Conservation (phyloP, 2,113 vertebrate species). For the Chamaea fasciata region DNA sequence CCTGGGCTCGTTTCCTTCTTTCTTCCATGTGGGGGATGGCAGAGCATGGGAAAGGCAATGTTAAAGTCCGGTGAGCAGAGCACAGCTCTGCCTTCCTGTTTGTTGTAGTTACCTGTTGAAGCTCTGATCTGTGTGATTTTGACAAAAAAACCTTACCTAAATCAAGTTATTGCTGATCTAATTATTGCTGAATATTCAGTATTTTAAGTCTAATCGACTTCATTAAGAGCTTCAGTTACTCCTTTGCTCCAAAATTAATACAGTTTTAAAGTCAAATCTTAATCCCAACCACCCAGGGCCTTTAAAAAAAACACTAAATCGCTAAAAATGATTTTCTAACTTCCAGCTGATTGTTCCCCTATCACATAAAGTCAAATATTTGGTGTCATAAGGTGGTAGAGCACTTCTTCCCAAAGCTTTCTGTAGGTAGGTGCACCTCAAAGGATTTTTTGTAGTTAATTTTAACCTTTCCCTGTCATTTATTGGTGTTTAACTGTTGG, state of each 20-base stretch:
- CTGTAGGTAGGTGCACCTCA: background rate
- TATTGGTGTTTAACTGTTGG: background rate
- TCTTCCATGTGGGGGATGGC: background rate
- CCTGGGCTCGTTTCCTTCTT: background rate
- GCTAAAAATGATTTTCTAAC: background rate
- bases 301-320: background rate
- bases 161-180: background rate
- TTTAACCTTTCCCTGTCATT: background rate
- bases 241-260: background rate
- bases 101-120: background rate
- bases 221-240: background rate
- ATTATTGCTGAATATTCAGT: background rate
- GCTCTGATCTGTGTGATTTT: background rate
- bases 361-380: background rate
- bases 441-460: background rate
- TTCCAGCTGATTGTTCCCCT: background rate
- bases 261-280: background rate
- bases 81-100: background rate
- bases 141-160: background rate
- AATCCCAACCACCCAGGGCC: background rate
- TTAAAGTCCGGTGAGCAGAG: background rate
- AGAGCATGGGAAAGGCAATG: background rate
- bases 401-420: background rate
- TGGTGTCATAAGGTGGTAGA: background rate
- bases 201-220: background rate